Conservation (phyloP, 2,888 invertebrate genomes). For the Gibbula magus region DNA sequence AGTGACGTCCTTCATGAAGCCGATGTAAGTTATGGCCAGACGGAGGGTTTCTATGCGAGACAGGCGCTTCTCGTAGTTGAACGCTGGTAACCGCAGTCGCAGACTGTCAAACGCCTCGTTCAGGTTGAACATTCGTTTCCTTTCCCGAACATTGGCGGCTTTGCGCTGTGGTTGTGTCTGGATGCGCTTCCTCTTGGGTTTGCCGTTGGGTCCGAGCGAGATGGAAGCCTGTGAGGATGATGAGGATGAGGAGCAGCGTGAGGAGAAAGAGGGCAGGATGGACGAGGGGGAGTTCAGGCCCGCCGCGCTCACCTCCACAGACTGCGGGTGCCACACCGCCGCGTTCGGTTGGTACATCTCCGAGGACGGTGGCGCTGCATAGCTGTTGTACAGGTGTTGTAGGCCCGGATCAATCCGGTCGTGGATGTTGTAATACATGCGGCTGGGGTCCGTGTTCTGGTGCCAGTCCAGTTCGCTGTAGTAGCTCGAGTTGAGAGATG, state of each 20-base stretch:
- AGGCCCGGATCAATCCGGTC: not conserved
- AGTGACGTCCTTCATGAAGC: conserved; percentile 92
- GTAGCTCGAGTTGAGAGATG: conserved; percentile 29
- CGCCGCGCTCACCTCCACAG: conserved; percentile 14
- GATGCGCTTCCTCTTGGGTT: conserved; percentile 66
- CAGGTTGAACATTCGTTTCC: conserved; percentile 68
- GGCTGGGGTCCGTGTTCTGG: conserved; percentile 20
- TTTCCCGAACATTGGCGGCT: conserved; percentile 68
- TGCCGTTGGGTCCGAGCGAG: conserved; percentile 36
- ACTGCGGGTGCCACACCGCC: not conserved
- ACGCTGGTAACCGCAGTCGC: conserved; percentile 66
- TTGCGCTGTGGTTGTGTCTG: conserved; percentile 64
- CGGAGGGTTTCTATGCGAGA: conserved; percentile 86
- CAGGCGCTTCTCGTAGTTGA: conserved; percentile 69
- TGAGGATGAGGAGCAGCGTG: not conserved
- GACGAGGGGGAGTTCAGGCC: conserved; percentile 17
- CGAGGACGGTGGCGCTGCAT: not conserved
- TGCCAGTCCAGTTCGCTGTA: conserved; percentile 39
- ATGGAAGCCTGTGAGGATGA: conserved; percentile 8
- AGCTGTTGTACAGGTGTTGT: not conserved
- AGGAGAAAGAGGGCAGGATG: not conserved
- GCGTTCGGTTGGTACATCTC: conserved; percentile 3
- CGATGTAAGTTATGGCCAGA: conserved; percentile 95
- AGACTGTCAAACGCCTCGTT: conserved; percentile 69
- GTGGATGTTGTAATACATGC: not conserved